These are phyloP conservation scores for Pseudomyrmex dendroicus DNA, from an alignment of 1,140 invertebrate species.

Conservation along the genomic window DNA sequence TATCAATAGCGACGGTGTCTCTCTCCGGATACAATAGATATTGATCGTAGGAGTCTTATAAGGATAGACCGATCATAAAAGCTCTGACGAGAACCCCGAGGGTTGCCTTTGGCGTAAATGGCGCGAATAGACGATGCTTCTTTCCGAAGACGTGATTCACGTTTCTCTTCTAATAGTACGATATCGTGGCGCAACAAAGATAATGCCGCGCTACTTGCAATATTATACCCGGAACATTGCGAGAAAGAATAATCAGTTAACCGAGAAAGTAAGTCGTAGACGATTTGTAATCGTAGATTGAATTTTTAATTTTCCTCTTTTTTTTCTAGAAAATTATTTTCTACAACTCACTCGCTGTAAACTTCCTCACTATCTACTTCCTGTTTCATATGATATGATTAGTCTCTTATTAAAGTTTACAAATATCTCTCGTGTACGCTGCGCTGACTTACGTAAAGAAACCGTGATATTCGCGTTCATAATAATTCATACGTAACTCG, in stretches of 20 bases:
- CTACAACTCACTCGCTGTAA: background rate
- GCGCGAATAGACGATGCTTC: slow-evolving; percentile 9
- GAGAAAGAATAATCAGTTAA: background rate
- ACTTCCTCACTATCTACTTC: background rate
- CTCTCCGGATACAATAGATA: slow-evolving; percentile 18
- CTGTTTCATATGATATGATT: background rate
- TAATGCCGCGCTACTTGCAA: slow-evolving; percentile 13
- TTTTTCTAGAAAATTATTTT: background rate
- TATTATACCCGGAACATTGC: background rate
- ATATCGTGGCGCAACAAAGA: slow-evolving; percentile 44
- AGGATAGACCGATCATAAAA: slow-evolving; percentile 29
- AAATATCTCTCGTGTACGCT: background rate
- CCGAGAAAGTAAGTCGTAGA: slow-evolving; percentile 33
- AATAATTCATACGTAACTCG: slow-evolving; percentile 33
- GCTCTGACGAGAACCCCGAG: background rate
- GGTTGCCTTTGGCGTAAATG: slow-evolving; percentile 18
- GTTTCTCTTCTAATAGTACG: background rate
- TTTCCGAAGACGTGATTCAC: slow-evolving; percentile 45
- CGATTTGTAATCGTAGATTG: background rate
- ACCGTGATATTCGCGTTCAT: slow-evolving; percentile 10
- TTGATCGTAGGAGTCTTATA: slow-evolving; percentile 16
- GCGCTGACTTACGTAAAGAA: slow-evolving; percentile 1
- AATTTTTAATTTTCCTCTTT: background rate
- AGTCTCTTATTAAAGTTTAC: background rate
- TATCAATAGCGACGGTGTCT: background rate